These are phyloP conservation scores for Apogon talboti DNA, from an alignment of 2,797 vertebrate species.

Conservation along the genomic window DNA sequence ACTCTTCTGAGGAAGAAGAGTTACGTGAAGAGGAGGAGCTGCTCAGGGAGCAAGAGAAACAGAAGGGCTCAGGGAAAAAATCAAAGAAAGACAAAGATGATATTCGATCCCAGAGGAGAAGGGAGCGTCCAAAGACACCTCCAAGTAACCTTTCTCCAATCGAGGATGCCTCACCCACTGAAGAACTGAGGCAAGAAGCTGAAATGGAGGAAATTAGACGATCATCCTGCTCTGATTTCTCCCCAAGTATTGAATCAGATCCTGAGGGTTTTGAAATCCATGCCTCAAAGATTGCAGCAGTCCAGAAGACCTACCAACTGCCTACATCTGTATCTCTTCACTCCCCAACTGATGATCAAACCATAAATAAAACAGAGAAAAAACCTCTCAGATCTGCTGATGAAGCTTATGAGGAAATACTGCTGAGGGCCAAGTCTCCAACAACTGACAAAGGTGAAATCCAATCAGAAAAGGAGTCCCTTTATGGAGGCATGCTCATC, in stretches of 20 bases:
- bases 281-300: constrained; percentile 93
- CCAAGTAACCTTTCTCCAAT: constrained; percentile 98
- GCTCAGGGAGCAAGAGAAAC: constrained; percentile 95
- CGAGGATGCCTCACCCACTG: constrained; percentile 97
- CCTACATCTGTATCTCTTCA: constrained; percentile 92
- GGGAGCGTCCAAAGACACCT: constrained; percentile 93
- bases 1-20: constrained; percentile 99
- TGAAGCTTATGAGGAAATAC: constrained; percentile 95
- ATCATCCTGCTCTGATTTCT: constrained; percentile 97
- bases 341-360: constrained; percentile 92
- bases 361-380: constrained; percentile 77
- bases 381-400: constrained; percentile 90
- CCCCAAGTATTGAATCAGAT: constrained; percentile 97
- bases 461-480: constrained; percentile 90
- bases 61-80: constrained; percentile 94
- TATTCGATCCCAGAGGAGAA: constrained; percentile 92
- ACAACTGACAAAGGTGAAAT: constrained; percentile 84
- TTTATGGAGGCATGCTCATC: constrained; percentile 95
- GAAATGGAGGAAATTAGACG: constrained; percentile 98
- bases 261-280: constrained; percentile 96
- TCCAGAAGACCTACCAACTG: constrained; percentile 94
- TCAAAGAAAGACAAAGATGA: constrained; percentile 99
- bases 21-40: constrained; percentile 95
- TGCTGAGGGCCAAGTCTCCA: constrained; percentile 90
- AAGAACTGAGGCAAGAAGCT: constrained; percentile 95